Evolutionary conservation across 2,113 vertebrate genomes (phyloP), one percentile per base, ranked within the genome.

Genomic region (Tauraco erythrolophus): DNA sequence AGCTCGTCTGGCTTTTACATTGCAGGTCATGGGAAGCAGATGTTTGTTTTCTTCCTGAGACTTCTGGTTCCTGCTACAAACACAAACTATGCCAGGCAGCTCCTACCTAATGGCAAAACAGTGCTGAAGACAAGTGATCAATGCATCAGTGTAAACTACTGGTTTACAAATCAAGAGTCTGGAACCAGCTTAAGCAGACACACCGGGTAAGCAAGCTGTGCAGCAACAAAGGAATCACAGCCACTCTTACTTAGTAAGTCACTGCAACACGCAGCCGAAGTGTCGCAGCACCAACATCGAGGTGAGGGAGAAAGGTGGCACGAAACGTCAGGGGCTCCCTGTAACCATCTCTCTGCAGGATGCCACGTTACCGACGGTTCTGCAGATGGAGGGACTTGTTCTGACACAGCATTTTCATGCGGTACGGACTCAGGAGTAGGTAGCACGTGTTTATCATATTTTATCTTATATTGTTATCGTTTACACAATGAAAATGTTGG

Each of bases 41-140:
- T n/a, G 22, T 37, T 86, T 48, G 1, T 60, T 84, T 89, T 89
- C 79, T 91, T 97, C 92, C 87, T 82, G 91, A 94, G 89, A 89
- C 53, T 82, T 82, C n/a, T 79, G 69, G 57, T 72, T 96, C 84
- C 80, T 89, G 65, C 92, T 75, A 60, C 77, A 41, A 78, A 68
- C 25, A 56, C 15, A 41, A n/a, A 51, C 30, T 18, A 10, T 11
- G 45, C 27, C 57, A 64, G 74, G 70, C 43, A 77, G 5, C n/a
- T 31, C 64, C 51, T 9, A 62, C 14, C 75, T 41, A 48, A 48
- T 2, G 25, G 61, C 74, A 71, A 45, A 60, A 48, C 1, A 7
- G 84, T 9, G 43, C 84, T 79, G 70, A 39, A 54, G 56, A 48
- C 8, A 23, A 91, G 21, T 4, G 33, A 46, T 15, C 39, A 10